phyloP scores from a whole-genome alignment of 1,140 invertebrate genomes.

The Vanessa atalanta region DNA sequence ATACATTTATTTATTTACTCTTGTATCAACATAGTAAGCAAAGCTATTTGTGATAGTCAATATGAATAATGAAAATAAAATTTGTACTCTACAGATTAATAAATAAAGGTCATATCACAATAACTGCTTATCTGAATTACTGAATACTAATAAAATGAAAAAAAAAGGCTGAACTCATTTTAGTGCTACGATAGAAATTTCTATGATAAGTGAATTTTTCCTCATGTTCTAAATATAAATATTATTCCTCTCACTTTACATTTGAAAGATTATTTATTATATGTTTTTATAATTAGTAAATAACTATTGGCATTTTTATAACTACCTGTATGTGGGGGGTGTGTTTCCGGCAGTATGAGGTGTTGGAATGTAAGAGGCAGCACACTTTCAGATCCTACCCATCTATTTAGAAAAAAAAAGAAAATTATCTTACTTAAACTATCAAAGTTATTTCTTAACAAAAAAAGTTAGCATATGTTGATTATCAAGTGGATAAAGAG shows the following conservation, averaged over 20 bases:
- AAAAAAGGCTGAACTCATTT: too few relatives aligned
- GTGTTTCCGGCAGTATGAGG: conserved; percentile 94
- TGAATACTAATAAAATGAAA: too few relatives aligned
- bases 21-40: too few relatives aligned
- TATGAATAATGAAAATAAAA: not conserved
- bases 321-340: conserved; percentile 94
- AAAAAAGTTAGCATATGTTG: not conserved
- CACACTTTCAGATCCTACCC: conserved; percentile 91
- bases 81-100: too few relatives aligned
- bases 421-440: conserved; percentile 1
- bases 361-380: conserved; percentile 92
- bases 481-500: not conserved
- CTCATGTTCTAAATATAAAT: too few relatives aligned
- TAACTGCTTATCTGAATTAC: too few relatives aligned
- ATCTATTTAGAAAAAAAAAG: conserved; percentile 78
- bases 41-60: not conserved
- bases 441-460: not conserved
- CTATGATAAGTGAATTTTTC: too few relatives aligned
- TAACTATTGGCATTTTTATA: not conserved
- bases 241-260: too few relatives aligned
- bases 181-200: too few relatives aligned
- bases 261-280: too few relatives aligned
- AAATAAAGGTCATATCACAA: too few relatives aligned
- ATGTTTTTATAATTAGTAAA: too few relatives aligned
- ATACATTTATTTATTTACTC: not conserved